A percentile compares a stretch with the other conserved stretches of the same genome.
phyloP scores from a whole-genome alignment of 2,113 vertebrate genomes.

The Pycnonotus jocosus region DNA sequence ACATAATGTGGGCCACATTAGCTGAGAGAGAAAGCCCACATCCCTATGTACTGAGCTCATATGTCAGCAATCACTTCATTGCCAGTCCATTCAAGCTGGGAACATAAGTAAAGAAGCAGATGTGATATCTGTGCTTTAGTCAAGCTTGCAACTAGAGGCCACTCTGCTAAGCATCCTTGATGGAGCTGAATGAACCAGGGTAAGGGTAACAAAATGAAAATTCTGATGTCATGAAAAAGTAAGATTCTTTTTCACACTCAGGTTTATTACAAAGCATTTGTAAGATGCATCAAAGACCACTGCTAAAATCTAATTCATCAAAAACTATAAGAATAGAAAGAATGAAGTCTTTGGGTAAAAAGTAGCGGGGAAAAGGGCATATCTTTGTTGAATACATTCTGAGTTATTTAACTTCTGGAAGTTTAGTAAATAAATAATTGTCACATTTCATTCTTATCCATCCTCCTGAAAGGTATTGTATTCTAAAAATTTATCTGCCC shows the following conservation, averaged over 20 bases:
- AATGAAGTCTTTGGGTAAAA: background rate
- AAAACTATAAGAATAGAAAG: background rate
- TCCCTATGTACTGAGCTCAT: background rate
- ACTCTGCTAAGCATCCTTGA: background rate
- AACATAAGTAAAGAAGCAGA: background rate
- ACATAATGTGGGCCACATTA: background rate
- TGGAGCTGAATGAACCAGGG: background rate
- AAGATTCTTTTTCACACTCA: background rate
- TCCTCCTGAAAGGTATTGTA: background rate
- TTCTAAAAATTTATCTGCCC: background rate
- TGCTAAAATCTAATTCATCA: background rate
- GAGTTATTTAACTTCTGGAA: background rate
- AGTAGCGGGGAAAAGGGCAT: accelerated
- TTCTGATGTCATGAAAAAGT: background rate
- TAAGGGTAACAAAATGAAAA: background rate
- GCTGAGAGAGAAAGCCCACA: background rate
- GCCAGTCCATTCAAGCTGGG: background rate
- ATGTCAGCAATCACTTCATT: background rate
- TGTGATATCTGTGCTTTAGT: background rate
- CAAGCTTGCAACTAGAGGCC: background rate
- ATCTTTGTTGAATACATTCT: background rate
- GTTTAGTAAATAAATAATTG: background rate
- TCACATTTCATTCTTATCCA: background rate
- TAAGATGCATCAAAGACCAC: background rate
- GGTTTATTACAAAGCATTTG: background rate